Base-by-base conservation (phyloP, 2,113 vertebrate species). In the Carassius auratus region DNA sequence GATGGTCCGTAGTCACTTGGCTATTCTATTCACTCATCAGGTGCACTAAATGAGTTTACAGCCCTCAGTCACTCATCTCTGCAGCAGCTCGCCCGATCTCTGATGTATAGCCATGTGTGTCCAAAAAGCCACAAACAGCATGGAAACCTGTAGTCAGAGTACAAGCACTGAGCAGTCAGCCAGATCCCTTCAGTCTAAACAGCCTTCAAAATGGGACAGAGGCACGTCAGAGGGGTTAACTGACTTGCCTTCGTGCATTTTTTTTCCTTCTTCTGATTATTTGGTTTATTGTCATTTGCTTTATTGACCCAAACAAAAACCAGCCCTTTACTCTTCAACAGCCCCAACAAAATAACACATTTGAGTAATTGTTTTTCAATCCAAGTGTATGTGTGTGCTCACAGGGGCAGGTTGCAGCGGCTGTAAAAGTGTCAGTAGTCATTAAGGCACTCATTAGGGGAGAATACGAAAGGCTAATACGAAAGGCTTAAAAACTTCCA, bases 351-450 rank as follows among this genome's bases (percentile, higher is more conserved):
- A 75, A 52, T 68, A 77, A 75, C 80, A 76, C 59, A 23, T 50
- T 55, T 83, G 33, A 68, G 59, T 76, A 84, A 68, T 50, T 76
- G 57, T 84, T 76, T 64, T 84, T 36, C 59, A 36, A 84, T 77
- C 30, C 73, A 77, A 69, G 21, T 76, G 23, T 64, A 38, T 74
- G 55, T 9, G 52, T 14, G 36, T n/a, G 3, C 76, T 80, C 62
- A 61, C 8, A 5, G 76, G 74, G 78, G 76, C 85, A 88, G 86
- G 89, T 84, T 88, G 87, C 86, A 68, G 38, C 75, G 81, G 88
- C 89, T 89, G 89, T 93, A 92, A 94, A 95, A 93, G 92, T 92
- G 94, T 94, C 93, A 91, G 90, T 90, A 89, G 89, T 86, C 86
- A 93, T 93, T 86, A 92, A 84, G 7, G 59, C 90, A 50, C 93